Conservation (phyloP, 2,797 vertebrate species). For the Acanthiza pusilla region DNA sequence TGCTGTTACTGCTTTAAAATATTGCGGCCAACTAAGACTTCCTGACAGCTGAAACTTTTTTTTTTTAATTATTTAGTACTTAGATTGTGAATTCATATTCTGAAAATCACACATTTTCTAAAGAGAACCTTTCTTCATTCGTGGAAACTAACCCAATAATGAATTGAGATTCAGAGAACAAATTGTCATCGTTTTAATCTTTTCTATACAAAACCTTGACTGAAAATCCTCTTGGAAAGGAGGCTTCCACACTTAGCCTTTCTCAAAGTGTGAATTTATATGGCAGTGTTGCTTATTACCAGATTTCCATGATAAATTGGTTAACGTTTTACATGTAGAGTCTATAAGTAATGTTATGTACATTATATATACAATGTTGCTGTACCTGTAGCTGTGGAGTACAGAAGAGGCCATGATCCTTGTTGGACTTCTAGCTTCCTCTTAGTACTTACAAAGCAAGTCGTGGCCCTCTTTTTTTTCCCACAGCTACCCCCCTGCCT, state of each 20-base stretch:
- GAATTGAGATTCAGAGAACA: slow-evolving; percentile 25
- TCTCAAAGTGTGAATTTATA: slow-evolving; percentile 38
- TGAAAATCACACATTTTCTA: slow-evolving; percentile 27
- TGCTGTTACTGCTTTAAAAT: slow-evolving; percentile 20
- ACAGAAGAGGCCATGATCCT: slow-evolving; percentile 34
- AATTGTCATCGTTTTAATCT: background rate
- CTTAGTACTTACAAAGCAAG: slow-evolving; percentile 14
- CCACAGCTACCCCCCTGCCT: slow-evolving; percentile 55
- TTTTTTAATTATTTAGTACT: slow-evolving; percentile 18
- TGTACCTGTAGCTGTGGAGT: slow-evolving; percentile 54
- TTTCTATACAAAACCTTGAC: slow-evolving; percentile 24
- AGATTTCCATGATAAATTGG: slow-evolving; percentile 32
- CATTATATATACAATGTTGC: slow-evolving; percentile 29
- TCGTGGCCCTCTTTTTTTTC: slow-evolving; percentile 44
- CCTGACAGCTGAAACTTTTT: slow-evolving; percentile 16
- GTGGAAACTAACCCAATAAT: slow-evolving; percentile 28
- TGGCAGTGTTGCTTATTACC: slow-evolving; percentile 40
- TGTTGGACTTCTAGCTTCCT: slow-evolving; percentile 28
- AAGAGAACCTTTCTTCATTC: background rate
- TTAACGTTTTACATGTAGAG: slow-evolving; percentile 54
- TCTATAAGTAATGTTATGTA: slow-evolving; percentile 48
- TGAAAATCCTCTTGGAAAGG: slow-evolving; percentile 41
- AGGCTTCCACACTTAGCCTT: slow-evolving; percentile 31
- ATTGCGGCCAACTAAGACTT: background rate
- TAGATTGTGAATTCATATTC: slow-evolving; percentile 27